These are phyloP conservation scores for Tinamus guttatus DNA, from an alignment of 2,113 vertebrate species.

Conservation along the genomic window DNA sequence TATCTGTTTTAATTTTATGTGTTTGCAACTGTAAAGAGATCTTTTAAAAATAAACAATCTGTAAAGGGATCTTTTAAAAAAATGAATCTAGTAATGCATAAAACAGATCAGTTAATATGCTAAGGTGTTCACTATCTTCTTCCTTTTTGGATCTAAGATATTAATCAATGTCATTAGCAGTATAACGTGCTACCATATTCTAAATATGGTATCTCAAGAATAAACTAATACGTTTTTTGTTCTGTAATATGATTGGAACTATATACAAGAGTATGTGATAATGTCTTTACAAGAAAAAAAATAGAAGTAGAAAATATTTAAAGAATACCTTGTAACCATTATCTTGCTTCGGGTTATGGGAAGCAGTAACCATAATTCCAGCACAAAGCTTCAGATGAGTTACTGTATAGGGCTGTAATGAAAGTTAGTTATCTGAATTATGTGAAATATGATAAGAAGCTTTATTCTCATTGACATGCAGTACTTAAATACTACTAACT, in stretches of 20 bases:
- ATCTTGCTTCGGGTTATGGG: constrained; percentile 98
- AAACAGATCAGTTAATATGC: neutral
- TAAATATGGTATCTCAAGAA: neutral
- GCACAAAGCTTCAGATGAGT: constrained; percentile 89
- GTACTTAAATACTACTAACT: neutral
- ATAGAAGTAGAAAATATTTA: neutral
- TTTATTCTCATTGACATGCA: neutral
- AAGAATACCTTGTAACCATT: constrained; percentile 95
- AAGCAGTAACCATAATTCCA: constrained; percentile 97
- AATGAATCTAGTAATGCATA: neutral
- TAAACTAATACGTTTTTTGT: neutral
- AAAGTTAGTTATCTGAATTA: neutral
- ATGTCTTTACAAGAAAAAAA: neutral
- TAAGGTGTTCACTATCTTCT: neutral
- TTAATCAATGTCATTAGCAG: neutral
- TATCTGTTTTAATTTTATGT: neutral
- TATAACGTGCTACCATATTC: neutral
- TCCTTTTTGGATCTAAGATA: neutral
- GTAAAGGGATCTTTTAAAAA: neutral
- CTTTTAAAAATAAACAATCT: neutral
- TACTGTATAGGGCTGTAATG: constrained; percentile 91
- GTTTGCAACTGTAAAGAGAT: neutral
- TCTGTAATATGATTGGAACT: neutral
- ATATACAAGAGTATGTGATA: neutral
- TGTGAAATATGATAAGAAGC: neutral